Evolutionary conservation across 2,113 vertebrate genomes (phyloP).

Genomic region (Cricetomys ansorgei): DNA sequence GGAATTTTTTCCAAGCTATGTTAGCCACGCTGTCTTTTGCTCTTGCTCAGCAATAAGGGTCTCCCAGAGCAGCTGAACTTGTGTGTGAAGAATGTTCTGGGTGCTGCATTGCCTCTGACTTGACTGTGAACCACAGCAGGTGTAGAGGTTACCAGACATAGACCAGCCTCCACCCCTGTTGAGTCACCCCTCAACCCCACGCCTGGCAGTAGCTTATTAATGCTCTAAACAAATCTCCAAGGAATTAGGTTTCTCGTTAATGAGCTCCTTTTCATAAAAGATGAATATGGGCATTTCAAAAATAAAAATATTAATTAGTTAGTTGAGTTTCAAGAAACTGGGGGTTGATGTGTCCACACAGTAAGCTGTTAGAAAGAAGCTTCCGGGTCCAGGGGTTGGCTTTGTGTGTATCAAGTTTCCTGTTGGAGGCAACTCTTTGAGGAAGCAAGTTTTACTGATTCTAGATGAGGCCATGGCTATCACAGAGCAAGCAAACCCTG

Average conservation of each 20-base stretch:
- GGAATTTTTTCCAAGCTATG: background rate
- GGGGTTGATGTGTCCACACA: background rate
- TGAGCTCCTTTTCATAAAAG: background rate
- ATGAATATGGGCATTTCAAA: background rate
- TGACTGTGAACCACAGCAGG: background rate
- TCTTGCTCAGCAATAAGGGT: background rate
- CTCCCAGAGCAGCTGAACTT: background rate
- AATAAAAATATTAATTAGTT: background rate
- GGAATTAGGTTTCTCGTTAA: background rate
- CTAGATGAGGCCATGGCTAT: background rate
- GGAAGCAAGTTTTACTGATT: background rate
- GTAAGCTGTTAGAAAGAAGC: background rate
- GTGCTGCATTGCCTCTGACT: accelerated
- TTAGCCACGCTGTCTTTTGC: background rate
- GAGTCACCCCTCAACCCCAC: accelerated
- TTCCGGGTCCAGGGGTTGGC: background rate
- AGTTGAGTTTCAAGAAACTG: background rate
- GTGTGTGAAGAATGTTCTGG: background rate
- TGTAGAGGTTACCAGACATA: background rate
- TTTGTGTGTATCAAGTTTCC: background rate
- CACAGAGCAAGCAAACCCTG: background rate
- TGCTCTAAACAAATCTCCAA: background rate
- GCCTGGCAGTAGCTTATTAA: background rate
- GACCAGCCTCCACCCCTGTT: background rate
- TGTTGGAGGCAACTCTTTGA: background rate